These are phyloP conservation scores for Eupleurogrammus muticus DNA, from an alignment of 2,797 vertebrate genomes.

Conservation along the genomic window DNA sequence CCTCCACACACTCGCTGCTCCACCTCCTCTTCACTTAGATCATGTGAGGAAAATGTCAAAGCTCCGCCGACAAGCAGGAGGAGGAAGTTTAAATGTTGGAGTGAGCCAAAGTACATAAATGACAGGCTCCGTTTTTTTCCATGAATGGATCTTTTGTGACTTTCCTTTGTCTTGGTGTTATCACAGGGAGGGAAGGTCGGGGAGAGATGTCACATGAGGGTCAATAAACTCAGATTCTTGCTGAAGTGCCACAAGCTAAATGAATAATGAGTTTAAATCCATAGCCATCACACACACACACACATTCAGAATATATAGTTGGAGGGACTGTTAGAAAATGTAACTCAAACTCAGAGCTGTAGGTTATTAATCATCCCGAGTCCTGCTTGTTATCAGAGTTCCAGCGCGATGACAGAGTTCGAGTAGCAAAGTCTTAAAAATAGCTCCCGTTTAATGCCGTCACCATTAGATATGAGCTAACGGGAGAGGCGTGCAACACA, in stretches of 20 bases:
- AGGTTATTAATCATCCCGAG: slow-evolving; percentile 36
- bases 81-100: slow-evolving; percentile 39
- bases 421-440: slow-evolving; percentile 53
- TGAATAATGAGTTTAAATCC: not conserved
- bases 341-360: not conserved
- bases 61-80: slow-evolving; percentile 29
- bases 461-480: slow-evolving; percentile 74
- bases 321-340: not conserved
- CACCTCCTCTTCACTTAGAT: slow-evolving; percentile 38
- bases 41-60: slow-evolving; percentile 62
- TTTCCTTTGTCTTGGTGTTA: slow-evolving; percentile 56
- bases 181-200: slow-evolving; percentile 56
- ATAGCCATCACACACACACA: not conserved
- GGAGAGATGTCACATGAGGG: slow-evolving; percentile 10
- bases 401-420: slow-evolving; percentile 1
- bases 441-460: slow-evolving; percentile 35
- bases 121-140: slow-evolving; percentile 24
- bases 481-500: slow-evolving; percentile 50
- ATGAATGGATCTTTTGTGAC: slow-evolving; percentile 23
- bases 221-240: slow-evolving; percentile 19
- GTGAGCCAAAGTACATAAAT: slow-evolving; percentile 59
- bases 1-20: slow-evolving; percentile 25
- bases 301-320: not conserved
- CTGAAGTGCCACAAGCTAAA: slow-evolving; percentile 1
- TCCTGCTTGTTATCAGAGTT: slow-evolving; percentile 10